Conservation (phyloP, 2,797 vertebrate species). For the Sparidentex hasta region DNA sequence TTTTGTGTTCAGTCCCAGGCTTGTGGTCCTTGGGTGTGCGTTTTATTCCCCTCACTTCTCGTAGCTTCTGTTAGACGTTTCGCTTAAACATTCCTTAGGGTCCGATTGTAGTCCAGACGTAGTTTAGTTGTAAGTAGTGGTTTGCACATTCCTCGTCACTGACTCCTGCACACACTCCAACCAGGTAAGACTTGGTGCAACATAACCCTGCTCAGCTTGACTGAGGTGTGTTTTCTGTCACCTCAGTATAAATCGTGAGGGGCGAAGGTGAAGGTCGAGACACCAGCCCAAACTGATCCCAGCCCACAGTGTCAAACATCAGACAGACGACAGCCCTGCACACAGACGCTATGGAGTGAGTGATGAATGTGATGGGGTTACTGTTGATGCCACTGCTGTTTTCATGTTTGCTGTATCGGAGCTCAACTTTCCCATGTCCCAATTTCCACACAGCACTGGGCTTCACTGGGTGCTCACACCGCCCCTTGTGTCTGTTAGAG, state of each 20-base stretch:
- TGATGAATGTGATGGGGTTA: conserved; percentile 68
- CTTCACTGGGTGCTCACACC: neutral
- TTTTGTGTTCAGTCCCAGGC: neutral
- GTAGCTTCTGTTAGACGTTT: neutral
- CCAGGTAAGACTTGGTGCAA: conserved; percentile 76
- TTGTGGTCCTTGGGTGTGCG: neutral
- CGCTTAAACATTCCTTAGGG: neutral
- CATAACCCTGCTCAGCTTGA: conserved; percentile 79
- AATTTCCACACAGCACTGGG: conserved; percentile 15
- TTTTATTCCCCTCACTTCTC: neutral
- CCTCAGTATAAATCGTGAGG: conserved; percentile 84
- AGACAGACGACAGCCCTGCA: conserved; percentile 81
- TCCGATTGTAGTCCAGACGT: conserved; percentile 1
- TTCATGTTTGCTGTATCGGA: conserved; percentile 47
- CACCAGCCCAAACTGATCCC: conserved; percentile 81
- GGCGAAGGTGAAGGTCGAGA: conserved; percentile 81
- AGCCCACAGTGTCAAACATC: conserved; percentile 79
- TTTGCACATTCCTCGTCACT: conserved; percentile 38
- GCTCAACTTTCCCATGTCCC: conserved; percentile 4
- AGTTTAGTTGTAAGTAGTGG: neutral
- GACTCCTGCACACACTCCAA: conserved; percentile 47
- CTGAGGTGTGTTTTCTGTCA: conserved; percentile 86
- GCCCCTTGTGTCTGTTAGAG: neutral
- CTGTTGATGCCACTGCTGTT: conserved; percentile 64
- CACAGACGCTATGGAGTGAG: conserved; percentile 87